Percentiles rank a stretch among this genome's conserved stretches.
phyloP scores from a whole-genome alignment of 2,888 invertebrate species.

The Dioctria rufipes region DNA sequence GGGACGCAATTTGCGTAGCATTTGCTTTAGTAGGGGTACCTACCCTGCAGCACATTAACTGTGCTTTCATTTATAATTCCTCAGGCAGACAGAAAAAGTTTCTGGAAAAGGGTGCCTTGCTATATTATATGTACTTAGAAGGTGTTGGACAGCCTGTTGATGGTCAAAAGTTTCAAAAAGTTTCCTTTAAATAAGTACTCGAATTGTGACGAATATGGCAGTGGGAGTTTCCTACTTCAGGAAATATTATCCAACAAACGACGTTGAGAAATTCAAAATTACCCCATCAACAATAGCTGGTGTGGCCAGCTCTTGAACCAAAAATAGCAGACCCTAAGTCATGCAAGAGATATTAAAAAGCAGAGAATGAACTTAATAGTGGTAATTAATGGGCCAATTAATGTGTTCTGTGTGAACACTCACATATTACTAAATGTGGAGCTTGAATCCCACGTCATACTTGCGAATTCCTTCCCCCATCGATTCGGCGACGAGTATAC shows the following conservation, averaged over 20 bases:
- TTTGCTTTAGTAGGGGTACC: background rate
- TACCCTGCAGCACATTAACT: background rate
- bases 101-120: background rate
- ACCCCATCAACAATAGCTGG: background rate
- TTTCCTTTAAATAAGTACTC: background rate
- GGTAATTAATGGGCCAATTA: slow-evolving; percentile 46
- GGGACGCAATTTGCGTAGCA: background rate
- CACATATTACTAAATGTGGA: slow-evolving; percentile 8
- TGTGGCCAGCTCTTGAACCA: background rate
- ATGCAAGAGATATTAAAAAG: slow-evolving; percentile 24
- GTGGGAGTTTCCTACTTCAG: background rate
- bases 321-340: background rate
- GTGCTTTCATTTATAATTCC: background rate
- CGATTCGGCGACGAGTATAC: background rate
- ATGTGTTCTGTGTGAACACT: slow-evolving; percentile 34
- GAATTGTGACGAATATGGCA: background rate
- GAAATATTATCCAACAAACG: background rate
- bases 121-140: no score
- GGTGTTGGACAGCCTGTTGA: background rate
- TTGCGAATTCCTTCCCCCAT: no score
- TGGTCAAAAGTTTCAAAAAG: slow-evolving; percentile 4
- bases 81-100: background rate
- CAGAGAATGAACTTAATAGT: slow-evolving; percentile 22
- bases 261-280: background rate
- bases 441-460: background rate